Evolutionary conservation across 1,140 invertebrate genomes (phyloP).

Genomic region (Pseudomyrmex pallidus): DNA sequence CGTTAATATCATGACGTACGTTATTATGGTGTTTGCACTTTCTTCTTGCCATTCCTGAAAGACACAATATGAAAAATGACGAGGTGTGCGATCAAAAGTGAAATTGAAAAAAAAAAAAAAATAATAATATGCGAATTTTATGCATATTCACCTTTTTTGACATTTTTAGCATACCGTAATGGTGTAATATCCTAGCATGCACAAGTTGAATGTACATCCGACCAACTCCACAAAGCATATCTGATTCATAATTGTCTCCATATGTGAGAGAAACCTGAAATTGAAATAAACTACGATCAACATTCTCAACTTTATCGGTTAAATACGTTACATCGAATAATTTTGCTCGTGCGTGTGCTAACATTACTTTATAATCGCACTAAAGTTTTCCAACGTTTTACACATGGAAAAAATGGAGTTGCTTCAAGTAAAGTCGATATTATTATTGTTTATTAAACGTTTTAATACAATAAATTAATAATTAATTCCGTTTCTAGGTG

Average conservation of each 20-base stretch:
- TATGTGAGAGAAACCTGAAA: constrained; percentile 71
- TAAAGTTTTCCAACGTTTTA: too few species aligned
- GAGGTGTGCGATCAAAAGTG: not conserved
- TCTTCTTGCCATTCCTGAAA: constrained; percentile 68
- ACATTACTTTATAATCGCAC: too few species aligned
- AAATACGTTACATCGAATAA: too few species aligned
- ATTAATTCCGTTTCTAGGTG: not conserved
- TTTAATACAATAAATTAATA: not conserved
- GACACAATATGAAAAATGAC: not conserved
- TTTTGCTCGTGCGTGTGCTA: too few species aligned
- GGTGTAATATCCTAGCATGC: constrained; percentile 75
- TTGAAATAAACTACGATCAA: constrained; percentile 2
- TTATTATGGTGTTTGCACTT: constrained; percentile 49
- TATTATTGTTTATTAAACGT: too few species aligned
- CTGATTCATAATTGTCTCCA: constrained; percentile 69
- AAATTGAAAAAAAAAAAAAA: not conserved
- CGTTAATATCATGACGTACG: constrained; percentile 68
- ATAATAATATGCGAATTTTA: not conserved
- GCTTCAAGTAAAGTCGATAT: too few species aligned
- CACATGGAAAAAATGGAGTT: too few species aligned
- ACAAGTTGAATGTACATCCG: constrained; percentile 75
- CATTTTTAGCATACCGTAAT: constrained; percentile 71
- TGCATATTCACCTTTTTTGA: constrained; percentile 22
- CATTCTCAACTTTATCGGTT: not conserved
- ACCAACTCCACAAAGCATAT: constrained; percentile 75